Percentiles rank a stretch among this genome's conserved stretches.
These are phyloP conservation scores for Papilio elwesi DNA, from an alignment of 2,888 invertebrate species.

Conservation along the genomic window DNA sequence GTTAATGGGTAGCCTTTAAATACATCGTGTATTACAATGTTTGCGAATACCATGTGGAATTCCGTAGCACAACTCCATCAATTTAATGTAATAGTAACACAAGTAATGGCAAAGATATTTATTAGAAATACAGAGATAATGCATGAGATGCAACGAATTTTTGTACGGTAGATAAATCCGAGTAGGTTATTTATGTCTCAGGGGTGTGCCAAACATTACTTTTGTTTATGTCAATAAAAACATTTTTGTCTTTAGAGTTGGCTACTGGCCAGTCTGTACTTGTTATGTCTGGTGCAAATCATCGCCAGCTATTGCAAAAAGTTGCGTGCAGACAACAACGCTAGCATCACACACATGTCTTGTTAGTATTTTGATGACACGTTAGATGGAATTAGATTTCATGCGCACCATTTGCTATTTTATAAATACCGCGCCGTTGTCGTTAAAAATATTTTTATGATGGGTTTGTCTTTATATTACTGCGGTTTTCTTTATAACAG, in stretches of 20 bases:
- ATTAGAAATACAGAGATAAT: neutral
- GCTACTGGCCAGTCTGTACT: constrained; percentile 27
- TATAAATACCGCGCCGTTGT: neutral
- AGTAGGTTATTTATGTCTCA: constrained; percentile 8
- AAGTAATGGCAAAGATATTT: neutral
- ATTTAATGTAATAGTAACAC: too few relatives aligned
- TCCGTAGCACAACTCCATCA: neutral
- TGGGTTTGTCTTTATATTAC: neutral
- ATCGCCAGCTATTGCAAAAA: constrained; percentile 25
- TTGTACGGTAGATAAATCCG: constrained; percentile 3
- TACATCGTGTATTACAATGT: constrained; percentile 5
- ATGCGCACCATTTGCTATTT: constrained; percentile 14
- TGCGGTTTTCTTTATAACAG: too few relatives aligned
- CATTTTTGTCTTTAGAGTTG: constrained; percentile 27
- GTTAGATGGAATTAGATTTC: constrained; percentile 29
- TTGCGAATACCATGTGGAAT: neutral
- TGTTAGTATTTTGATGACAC: constrained; percentile 47
- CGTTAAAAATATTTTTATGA: constrained; percentile 4
- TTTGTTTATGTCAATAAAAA: constrained; percentile 31
- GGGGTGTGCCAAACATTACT: constrained; percentile 21
- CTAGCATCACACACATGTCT: constrained; percentile 58
- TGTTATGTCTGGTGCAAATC: constrained; percentile 19
- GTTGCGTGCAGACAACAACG: constrained; percentile 38
- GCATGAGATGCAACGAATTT: neutral
- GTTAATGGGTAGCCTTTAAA: constrained; percentile 7